Base-by-base conservation (phyloP, 35 echinoderm and acorn worm species). In the Nesometra sesokonis region DNA sequence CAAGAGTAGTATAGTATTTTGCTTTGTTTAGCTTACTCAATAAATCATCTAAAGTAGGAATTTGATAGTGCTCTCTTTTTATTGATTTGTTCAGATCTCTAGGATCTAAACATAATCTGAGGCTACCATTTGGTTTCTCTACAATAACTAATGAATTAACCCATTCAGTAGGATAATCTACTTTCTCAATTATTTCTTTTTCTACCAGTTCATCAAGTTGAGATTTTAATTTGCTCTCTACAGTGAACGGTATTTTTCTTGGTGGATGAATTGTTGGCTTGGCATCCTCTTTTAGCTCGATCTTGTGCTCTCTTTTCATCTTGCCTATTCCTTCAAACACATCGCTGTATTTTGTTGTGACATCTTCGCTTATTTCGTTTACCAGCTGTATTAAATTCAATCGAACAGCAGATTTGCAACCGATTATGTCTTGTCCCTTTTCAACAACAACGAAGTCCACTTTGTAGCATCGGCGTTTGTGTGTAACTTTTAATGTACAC, bases 391-490 rank as follows among this genome's bases (percentile, higher is more conserved):
- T 88, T 33, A 89, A 43, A 17, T 43, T 46, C 35, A 84, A 32
- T 34, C 76, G 37, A 46, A 46, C 36, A 81, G 77, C 36, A 31
- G n/a, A 36, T 57, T 88, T 27, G 17, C 82, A 40, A 36, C 46
- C 81, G 4, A 89, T 46, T 33, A 89, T 84, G 35, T 83, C 37
- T 84, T 89, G 88, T 0, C 80, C 47, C 23, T 77, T 89, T 32
- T 89, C 46, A 9, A 89, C 87, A 29, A 89, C 36, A 39, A 84
- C 31, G 32, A 89, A 89, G 33, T 33, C 77, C 35, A 84, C 5
- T 30, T 29, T 8, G n/a, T 80, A 19, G 3, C 30, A n/a, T 32
- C 78, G 35, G 21, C 81, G 52, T 84, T 84, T 84, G 9, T 77
- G 88, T 27, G 30, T 84, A 17, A 47, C 33, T 35, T 57, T 35